Base-by-base conservation (phyloP, 2,888 invertebrate genomes). In the Leptinotarsa peninsularis region DNA sequence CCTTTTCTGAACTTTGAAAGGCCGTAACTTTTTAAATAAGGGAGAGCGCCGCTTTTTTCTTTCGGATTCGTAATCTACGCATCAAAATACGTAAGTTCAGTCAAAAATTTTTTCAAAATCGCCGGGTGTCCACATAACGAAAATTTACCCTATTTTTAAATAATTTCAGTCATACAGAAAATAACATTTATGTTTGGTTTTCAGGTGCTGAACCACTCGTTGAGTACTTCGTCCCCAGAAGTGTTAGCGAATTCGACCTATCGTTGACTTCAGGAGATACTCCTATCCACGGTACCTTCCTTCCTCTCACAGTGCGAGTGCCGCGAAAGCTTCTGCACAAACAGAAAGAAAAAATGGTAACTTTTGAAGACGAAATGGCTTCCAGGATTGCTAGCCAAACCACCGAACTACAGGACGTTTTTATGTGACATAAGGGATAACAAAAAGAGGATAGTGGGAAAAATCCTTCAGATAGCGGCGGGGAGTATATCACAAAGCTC, bases 141-240 rank as follows among this genome's bases (percentile, higher is more conserved):
- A n/a, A n/a, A n/a, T n/a, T n/a, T n/a, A n/a, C n/a, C n/a, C 33
- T 7, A 33, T 7, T 33, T 33, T 10, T 10, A 0, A 33, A 33
- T 33, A 0, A 54, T 4, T 18, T 54, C 13, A 10, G 54, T 58
- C 3, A 23, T 15, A 23, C 21, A 23, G 13, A 23, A 52, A 58
- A 58, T 27, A 0, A 58, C 18, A 58, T 15, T 18, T 54, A 23
- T 23, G 1, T 15, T 13, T 52, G 18, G 50, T 71, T 67, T 66
- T 52, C 87, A 85, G 86, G 89, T 82, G 90, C 91, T 71, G 93
- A 93, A 82, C 91, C 92, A 67, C 91, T 93, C 78, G 90, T 94
- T 75, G 95, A 95, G 86, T 95, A 95, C 87, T 95, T 95, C 86
- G 95, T 95, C 78, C 95, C 95, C 77, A 90, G 95, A 75, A 95